Evolutionary conservation across 2,113 vertebrate genomes (phyloP), one percentile per base, ranked within the genome.

Genomic region (Paraplagusia blochii): DNA sequence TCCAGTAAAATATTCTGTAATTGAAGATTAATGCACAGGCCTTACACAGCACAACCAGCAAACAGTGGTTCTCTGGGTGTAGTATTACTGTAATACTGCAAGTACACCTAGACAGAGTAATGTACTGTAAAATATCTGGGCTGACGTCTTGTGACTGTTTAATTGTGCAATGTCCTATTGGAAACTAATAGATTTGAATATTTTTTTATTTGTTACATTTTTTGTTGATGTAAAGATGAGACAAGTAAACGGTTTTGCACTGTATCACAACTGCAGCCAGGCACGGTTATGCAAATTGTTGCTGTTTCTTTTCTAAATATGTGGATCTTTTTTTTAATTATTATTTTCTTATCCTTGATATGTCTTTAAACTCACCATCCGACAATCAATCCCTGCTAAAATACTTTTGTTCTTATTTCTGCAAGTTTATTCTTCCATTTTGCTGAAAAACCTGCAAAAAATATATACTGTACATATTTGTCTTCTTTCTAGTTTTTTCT

Each of bases 81-180:
- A 29, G 22, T 29, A 29, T 29, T 29, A 29, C 22, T 29, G 22
- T 29, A 29, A 29, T 6, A 29, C 22, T 29, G 35, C 47, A 58
- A 47, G 16, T 45, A 53, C 61, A 46, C 9, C 15, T 29, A 16
- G 49, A 66, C 43, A 46, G 35, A 69, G 61, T 22, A 74, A 49
- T 61, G 63, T n/a, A 50, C 15, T 61, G 15, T 29, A 45, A 39
- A 39, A 2, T 29, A 62, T 51, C 59, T 44, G 8, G 35, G 51
- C 33, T 46, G 17, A 67, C 45, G 33, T 53, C 57, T 29, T 74
- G 60, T 33, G 52, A 66, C 49, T 67, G 55, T 71, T 69, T 16
- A 42, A 60, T 53, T 75, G 82, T 87, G 79, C 76, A 85, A 78
- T 79, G 77, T 72, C 67, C 76, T 74, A 53, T 59, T 73, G 69